Percentiles rank a stretch among this genome's conserved stretches.
phyloP scores from a whole-genome alignment of 2,113 vertebrate species.

The Hippopotamus amphibius region DNA sequence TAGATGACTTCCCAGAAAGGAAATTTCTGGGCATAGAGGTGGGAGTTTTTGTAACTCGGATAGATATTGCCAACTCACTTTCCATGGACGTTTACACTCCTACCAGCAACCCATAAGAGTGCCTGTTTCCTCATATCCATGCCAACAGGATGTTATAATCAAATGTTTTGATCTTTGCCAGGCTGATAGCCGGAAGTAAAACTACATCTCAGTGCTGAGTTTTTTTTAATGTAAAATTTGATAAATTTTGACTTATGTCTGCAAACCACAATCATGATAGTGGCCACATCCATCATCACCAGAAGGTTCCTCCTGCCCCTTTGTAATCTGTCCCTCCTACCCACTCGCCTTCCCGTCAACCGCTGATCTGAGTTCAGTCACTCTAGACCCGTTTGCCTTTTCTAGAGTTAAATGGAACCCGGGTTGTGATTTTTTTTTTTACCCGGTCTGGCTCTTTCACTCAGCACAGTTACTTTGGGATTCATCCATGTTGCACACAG shows the following conservation, averaged over 20 bases:
- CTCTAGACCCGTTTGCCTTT: background rate
- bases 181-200: slow-evolving; percentile 26
- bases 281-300: background rate
- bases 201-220: background rate
- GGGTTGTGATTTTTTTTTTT: too few species aligned
- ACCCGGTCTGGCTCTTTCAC: background rate
- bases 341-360: background rate
- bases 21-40: background rate
- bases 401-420: background rate
- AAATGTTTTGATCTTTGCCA: background rate
- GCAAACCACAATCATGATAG: background rate
- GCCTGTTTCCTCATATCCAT: background rate
- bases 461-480: background rate
- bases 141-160: background rate
- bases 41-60: background rate
- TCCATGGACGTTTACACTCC: background rate
- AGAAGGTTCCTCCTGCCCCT: background rate
- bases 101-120: background rate
- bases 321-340: too few species aligned
- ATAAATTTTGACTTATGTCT: background rate
- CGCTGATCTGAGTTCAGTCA: background rate
- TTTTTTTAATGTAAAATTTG: slow-evolving; percentile 10
- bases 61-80: background rate
- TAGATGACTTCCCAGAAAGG: background rate
- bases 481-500: background rate